Conservation (phyloP, 2,888 invertebrate genomes). For the Diaperis boleti region DNA sequence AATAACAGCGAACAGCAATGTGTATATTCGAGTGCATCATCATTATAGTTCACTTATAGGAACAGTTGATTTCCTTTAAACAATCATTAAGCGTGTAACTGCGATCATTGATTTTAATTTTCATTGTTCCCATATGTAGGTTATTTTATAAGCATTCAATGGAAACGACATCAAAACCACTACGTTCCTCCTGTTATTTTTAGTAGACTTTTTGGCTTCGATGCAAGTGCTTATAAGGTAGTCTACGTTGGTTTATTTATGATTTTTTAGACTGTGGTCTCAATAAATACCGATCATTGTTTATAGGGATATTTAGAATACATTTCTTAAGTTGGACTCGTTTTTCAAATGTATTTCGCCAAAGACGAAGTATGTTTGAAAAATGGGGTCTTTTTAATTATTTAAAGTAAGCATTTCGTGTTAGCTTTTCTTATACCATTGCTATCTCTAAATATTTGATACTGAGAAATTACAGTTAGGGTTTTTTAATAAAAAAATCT, state of each 20-base stretch:
- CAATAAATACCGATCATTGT: constrained; percentile 55
- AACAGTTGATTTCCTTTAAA: constrained; percentile 53
- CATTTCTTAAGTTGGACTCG: constrained; percentile 52
- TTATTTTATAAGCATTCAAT: constrained; percentile 58
- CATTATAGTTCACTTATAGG: constrained; percentile 56
- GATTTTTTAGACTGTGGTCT: constrained; percentile 61
- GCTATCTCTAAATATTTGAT: constrained; percentile 69
- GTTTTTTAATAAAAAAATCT: constrained; percentile 71
- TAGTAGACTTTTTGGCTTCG: constrained; percentile 35
- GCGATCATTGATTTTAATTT: constrained; percentile 36
- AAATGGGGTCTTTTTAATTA: constrained; percentile 34
- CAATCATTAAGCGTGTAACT: constrained; percentile 37
- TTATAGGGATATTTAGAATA: constrained; percentile 59
- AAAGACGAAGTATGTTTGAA: constrained; percentile 27
- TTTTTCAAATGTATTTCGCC: constrained; percentile 36
- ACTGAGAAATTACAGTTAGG: constrained; percentile 72
- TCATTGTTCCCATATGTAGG: constrained; percentile 50
- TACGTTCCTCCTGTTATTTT: constrained; percentile 38
- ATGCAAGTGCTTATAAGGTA: constrained; percentile 54
- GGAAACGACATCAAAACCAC: constrained; percentile 33
- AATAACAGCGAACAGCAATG: constrained; percentile 66
- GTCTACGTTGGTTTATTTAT: constrained; percentile 52
- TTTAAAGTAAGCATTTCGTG: constrained; percentile 67
- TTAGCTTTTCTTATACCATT: constrained; percentile 70
- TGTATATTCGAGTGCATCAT: constrained; percentile 64